Percentiles rank a stretch among this genome's conserved stretches.
Evolutionary conservation across 92 coral and sea anemone species (phyloP).

Genomic region (Zoanthus solanderi): DNA sequence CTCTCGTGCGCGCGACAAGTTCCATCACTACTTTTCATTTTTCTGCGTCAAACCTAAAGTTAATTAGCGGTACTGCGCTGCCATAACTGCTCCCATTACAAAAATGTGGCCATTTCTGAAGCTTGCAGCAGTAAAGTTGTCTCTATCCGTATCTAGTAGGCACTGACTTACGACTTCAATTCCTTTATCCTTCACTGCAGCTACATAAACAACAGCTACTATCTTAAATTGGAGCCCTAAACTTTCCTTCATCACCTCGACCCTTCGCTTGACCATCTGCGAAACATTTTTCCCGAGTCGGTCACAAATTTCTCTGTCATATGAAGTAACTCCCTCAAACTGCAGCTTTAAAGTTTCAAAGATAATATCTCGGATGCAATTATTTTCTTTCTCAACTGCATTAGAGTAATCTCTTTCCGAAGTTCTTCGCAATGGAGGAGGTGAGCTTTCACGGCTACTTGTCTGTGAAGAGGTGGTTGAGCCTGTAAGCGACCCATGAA

Average conservation of each 20-base stretch:
- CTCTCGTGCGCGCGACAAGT: not conserved
- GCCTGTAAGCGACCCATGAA: conserved; percentile 51
- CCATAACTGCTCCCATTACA: conserved; percentile 82
- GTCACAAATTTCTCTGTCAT: conserved; percentile 85
- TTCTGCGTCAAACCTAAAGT: not conserved
- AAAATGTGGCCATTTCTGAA: conserved; percentile 86
- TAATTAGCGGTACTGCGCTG: conserved; percentile 46
- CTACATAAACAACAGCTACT: conserved; percentile 87
- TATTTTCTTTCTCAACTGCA: conserved; percentile 69
- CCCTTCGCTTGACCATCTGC: conserved; percentile 81
- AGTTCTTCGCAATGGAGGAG: conserved; percentile 63
- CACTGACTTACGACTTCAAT: conserved; percentile 83
- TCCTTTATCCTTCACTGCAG: conserved; percentile 79
- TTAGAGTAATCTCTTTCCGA: conserved; percentile 44
- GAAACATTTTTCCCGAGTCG: conserved; percentile 86
- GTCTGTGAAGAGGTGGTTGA: conserved; percentile 53
- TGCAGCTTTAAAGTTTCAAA: conserved; percentile 78
- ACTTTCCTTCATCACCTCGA: conserved; percentile 83
- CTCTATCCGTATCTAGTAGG: conserved; percentile 70
- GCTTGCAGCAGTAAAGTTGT: conserved; percentile 84
- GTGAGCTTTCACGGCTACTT: conserved; percentile 70
- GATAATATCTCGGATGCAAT: conserved; percentile 70
- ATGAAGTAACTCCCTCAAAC: conserved; percentile 82
- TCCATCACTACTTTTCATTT: not conserved
- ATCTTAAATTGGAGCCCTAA: conserved; percentile 73